Base-by-base conservation (phyloP, 2,113 vertebrate genomes). In the Butorides virescens region DNA sequence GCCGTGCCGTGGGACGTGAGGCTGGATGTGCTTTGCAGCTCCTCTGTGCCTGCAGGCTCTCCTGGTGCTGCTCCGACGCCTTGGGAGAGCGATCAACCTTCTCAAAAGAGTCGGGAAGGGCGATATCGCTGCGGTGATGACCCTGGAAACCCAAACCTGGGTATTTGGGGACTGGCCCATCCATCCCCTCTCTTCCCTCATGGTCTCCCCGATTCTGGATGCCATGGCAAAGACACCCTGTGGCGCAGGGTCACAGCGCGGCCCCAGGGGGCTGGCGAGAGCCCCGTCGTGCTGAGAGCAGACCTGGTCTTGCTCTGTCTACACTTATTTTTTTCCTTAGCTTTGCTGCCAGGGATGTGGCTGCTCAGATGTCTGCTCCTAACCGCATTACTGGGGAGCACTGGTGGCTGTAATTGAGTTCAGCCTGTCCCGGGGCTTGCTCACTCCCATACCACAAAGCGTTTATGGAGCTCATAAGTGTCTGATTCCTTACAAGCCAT, bases 111-210 rank as follows among this genome's bases (percentile, higher is more conserved):
- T 5, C 0, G 1, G 26, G 52, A 25, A 49, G 36, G 67, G 23
- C 0, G 3, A 6, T 3, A 4, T 4, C 1, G 13, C 19, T 13
- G 27, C 0, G 10, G 0, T 4, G 49, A 20, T 15, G 63, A n/a
- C 5, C 37, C 8, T 7, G 20, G 65, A 52, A 58, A n/a, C 34
- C 37, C 29, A 9, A 26, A 42, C 8, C 19, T 0, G 6, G 7
- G 11, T 6, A 9, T 23, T 3, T 32, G n/a, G 47, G 53, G 34
- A 39, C 25, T 3, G 17, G 9, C 11, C 3, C 23, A 5, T 18
- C n/a, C n/a, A 26, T 26, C 59, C 21, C 36, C 11, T 56, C 72
- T 47, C 26, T 14, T 34, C 47, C 39, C 21, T 23, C 15, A 52
- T 11, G 25, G 5, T 7, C 46, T 59, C 68, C 53, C 47, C 14